Base-by-base conservation (phyloP, 2,888 invertebrate genomes). In the Pycnomerus fuliginosus region DNA sequence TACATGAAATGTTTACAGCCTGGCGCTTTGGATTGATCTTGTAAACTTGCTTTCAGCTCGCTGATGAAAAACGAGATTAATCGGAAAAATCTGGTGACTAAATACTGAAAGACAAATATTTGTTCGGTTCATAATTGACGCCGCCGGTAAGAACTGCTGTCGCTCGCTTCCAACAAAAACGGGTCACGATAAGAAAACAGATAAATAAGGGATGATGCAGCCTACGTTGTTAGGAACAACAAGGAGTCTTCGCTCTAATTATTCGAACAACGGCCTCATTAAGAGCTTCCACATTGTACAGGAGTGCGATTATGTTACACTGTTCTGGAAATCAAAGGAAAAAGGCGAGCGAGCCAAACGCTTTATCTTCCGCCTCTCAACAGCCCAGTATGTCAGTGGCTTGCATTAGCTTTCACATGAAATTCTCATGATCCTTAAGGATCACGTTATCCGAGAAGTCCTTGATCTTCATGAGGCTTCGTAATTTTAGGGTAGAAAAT, bases 181-280 rank as follows among this genome's bases (percentile, higher is more conserved):
- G 31, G 23, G 17, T 17, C 16, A 13, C 28, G 20, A 10, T 11
- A 44, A 44, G 31, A 32, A 44, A 43, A 35, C 13, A 16, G 32
- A 32, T 16, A 32, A 32, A 33, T 20, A 59, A 55, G 51, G 53
- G 51, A 50, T 47, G 56, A 61, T 56, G 60, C 50, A 62, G 61
- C 60, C 56, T 54, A 62, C 60, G 58, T 61, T 62, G 63, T 62
- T 61, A 56, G 54, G 40, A 57, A 55, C 56, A 58, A 61, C 56
- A 55, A 56, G 44, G 41, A 53, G 54, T 55, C 59, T 54, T 47
- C 52, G 57, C 56, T 60, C 62, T 64, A 65, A 66, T 66, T 66
- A 64, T 58, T 56, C 53, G 60, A 62, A 65, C 64, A 63, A 60
- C 61, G 55, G 60, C 55, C 60, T 64, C 64, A 65, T 63, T 63